These are phyloP conservation scores for Myotis yumanensis DNA, from an alignment of 2,113 vertebrate species.

Conservation along the genomic window DNA sequence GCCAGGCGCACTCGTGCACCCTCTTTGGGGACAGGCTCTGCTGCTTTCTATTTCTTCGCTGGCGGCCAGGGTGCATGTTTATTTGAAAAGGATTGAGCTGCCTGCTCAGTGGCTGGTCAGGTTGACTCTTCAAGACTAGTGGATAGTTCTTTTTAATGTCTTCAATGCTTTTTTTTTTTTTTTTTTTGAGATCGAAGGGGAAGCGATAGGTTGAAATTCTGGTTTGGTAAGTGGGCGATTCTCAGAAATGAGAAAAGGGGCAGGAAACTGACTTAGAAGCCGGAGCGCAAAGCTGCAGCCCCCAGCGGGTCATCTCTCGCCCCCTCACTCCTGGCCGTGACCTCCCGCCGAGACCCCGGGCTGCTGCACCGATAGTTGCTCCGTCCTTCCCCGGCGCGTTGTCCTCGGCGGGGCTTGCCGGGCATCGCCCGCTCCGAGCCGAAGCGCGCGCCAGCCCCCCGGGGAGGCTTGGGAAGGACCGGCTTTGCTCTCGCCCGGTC, in stretches of 20 bases:
- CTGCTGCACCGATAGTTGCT: background rate
- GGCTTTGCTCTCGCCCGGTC: background rate
- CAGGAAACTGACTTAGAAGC: background rate
- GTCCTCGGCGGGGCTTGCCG: background rate
- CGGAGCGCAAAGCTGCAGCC: background rate
- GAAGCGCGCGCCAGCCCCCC: background rate
- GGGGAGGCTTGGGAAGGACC: background rate
- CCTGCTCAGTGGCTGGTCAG: background rate
- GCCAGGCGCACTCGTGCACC: background rate
- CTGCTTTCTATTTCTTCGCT: background rate
- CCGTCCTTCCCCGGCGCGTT: background rate
- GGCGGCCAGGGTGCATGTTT: background rate
- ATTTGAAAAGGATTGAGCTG: background rate
- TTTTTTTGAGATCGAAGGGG: background rate
- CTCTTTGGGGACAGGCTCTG: background rate
- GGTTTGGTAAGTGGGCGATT: background rate
- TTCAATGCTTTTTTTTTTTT: background rate
- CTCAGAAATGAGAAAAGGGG: background rate
- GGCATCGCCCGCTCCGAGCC: background rate
- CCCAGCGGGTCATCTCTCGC: background rate
- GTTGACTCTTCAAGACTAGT: background rate
- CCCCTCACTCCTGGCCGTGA: background rate
- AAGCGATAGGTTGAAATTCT: background rate
- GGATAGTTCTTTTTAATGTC: background rate
- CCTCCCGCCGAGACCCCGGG: slow-evolving; percentile 51